Percentiles rank a stretch among this genome's conserved stretches.
phyloP scores from a whole-genome alignment of 2,888 invertebrate species.

The Cheiracanthium punctorium region DNA sequence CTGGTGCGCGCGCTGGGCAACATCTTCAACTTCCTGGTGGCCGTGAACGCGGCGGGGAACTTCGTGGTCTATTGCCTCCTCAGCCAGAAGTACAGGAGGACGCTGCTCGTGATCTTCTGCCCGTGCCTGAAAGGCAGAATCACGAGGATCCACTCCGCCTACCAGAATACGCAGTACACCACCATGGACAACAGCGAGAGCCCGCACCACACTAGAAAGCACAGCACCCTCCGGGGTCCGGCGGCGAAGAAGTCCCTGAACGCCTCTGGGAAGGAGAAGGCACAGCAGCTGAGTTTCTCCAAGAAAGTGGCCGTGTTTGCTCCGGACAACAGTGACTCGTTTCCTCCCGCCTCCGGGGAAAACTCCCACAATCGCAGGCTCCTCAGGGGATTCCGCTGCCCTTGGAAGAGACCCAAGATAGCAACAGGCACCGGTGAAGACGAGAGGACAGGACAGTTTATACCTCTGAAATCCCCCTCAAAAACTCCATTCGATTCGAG shows the following conservation, averaged over 20 bases:
- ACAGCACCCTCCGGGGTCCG: background rate
- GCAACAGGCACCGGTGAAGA: constrained; percentile 26
- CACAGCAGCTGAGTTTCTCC: constrained; percentile 53
- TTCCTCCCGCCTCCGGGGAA: background rate
- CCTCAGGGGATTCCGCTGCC: constrained; percentile 52
- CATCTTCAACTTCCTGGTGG: constrained; percentile 83
- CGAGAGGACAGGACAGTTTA: constrained; percentile 53
- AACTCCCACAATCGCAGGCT: constrained; percentile 28
- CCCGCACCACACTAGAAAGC: constrained; percentile 38
- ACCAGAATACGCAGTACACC: constrained; percentile 58
- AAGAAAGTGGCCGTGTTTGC: constrained; percentile 49
- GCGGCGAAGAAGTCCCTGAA: background rate
- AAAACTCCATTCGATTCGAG: constrained; percentile 9
- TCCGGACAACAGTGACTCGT: constrained; percentile 1
- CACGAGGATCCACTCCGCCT: constrained; percentile 54
- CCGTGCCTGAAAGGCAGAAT: constrained; percentile 70
- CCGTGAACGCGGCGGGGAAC: constrained; percentile 85
- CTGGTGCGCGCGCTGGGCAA: constrained; percentile 81
- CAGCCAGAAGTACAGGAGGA: constrained; percentile 84
- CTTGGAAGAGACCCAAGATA: constrained; percentile 55
- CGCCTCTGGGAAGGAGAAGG: background rate
- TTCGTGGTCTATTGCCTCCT: constrained; percentile 87
- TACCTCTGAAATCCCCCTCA: constrained; percentile 44
- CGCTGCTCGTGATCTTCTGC: constrained; percentile 76
- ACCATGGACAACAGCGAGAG: constrained; percentile 51